Evolutionary conservation across 1,140 invertebrate species (phyloP).

Genomic region (Parasteatoda tepidariorum): DNA sequence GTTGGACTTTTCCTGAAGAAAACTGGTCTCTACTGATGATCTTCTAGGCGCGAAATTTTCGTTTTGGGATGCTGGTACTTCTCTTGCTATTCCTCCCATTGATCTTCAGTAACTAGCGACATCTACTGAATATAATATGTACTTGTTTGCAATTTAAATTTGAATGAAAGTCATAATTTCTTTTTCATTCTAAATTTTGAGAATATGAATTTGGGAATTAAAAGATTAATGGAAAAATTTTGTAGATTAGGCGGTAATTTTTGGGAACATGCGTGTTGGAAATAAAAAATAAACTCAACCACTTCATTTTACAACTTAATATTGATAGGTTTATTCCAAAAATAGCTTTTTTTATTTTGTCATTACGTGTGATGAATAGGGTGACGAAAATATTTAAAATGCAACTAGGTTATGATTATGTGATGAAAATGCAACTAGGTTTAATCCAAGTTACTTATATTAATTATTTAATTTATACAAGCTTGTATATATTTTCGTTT

Average conservation of each 20-base stretch:
- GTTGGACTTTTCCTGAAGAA: not conserved
- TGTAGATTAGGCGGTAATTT: not conserved
- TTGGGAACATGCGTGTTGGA: not conserved
- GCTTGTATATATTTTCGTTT: too few species aligned
- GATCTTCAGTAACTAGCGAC: conserved; percentile 39
- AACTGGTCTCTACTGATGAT: conserved; percentile 30
- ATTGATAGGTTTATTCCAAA: too few species aligned
- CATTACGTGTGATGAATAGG: too few species aligned
- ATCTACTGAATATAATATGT: not conserved
- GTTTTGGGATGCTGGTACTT: conserved; percentile 35
- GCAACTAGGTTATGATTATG: too few species aligned
- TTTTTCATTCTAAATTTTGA: too few species aligned
- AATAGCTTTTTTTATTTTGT: too few species aligned
- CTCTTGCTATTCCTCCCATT: conserved; percentile 20
- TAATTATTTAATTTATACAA: too few species aligned
- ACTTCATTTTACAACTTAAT: too few species aligned
- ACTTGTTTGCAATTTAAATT: not conserved
- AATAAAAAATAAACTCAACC: too few species aligned
- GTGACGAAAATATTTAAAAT: too few species aligned
- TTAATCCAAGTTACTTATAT: too few species aligned
- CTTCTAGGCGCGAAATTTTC: conserved; percentile 16
- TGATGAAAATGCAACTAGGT: too few species aligned
- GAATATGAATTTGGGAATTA: not conserved
- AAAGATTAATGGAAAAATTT: not conserved
- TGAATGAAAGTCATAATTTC: not conserved